Evolutionary conservation across 2,888 invertebrate species (phyloP).

Genomic region (Pristionchus maxplancki): DNA sequence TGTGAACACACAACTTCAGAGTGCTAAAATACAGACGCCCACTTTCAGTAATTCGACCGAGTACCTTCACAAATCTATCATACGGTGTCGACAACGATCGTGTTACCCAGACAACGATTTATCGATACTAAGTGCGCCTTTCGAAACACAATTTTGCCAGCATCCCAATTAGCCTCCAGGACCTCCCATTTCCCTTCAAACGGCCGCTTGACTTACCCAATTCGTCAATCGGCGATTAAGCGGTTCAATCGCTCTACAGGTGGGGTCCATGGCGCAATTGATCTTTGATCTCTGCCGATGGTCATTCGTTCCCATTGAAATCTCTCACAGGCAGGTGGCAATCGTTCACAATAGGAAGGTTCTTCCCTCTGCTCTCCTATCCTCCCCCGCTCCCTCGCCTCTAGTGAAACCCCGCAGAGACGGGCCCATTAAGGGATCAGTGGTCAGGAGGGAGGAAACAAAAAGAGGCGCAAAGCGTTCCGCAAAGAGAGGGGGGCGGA

Average conservation of each 20-base stretch:
- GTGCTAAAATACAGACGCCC: too few relatives aligned
- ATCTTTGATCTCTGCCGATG: constrained; percentile 20
- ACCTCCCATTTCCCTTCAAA: background rate
- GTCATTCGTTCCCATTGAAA: constrained; percentile 34
- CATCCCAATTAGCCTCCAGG: too few relatives aligned
- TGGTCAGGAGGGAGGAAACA: background rate
- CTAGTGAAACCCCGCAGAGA: constrained; percentile 20
- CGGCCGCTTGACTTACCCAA: background rate
- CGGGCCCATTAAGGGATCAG: constrained; percentile 34
- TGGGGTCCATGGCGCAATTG: background rate
- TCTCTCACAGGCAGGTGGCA: constrained; percentile 27
- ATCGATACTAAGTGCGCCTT: background rate
- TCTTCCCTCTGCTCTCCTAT: background rate
- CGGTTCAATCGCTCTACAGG: constrained; percentile 1
- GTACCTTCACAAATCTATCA: too few relatives aligned
- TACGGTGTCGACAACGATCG: too few relatives aligned
- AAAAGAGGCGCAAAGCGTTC: constrained; percentile 10
- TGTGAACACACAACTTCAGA: too few relatives aligned
- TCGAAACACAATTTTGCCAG: background rate
- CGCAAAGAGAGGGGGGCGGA: background rate
- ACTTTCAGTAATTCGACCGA: too few relatives aligned
- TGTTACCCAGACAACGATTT: background rate
- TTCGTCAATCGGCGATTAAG: background rate
- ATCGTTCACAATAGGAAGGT: background rate
- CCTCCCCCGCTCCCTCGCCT: background rate